phyloP scores from a whole-genome alignment of 2,113 vertebrate genomes.

The Archocentrus centrarchus region DNA sequence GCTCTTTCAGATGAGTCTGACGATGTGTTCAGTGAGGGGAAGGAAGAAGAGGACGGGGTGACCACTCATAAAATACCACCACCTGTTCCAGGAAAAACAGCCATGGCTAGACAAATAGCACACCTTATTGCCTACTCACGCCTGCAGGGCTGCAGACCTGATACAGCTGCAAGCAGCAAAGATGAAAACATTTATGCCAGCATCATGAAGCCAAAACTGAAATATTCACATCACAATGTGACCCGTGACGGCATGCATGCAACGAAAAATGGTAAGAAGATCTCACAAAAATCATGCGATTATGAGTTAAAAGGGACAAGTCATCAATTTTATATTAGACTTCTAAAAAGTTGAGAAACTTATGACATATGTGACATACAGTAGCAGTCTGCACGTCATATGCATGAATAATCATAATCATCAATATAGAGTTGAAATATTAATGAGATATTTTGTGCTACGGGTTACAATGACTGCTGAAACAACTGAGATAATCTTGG shows the following conservation, averaged over 20 bases:
- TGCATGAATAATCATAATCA: neutral
- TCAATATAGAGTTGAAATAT: neutral
- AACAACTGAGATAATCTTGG: neutral
- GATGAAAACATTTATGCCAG: neutral
- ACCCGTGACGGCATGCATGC: neutral
- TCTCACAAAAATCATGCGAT: neutral
- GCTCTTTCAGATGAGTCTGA: constrained; percentile 13
- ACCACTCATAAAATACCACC: constrained; percentile 44
- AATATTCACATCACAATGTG: neutral
- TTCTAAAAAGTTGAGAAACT: neutral
- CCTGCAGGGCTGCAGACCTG: neutral
- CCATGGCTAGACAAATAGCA: constrained; percentile 37
- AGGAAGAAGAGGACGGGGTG: neutral
- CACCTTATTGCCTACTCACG: constrained; percentile 34
- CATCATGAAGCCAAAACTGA: neutral
- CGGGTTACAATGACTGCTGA: neutral
- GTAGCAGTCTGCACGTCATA: neutral
- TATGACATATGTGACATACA: neutral
- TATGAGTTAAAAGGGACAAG: neutral
- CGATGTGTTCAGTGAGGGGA: constrained; percentile 5
- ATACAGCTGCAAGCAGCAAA: neutral
- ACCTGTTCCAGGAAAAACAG: constrained; percentile 51
- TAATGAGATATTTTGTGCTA: neutral
- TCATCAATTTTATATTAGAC: too few relatives aligned
- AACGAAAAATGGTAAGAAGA: neutral